Evolutionary conservation across 2,888 invertebrate species (phyloP), one percentile per base, ranked within the genome.

Genomic region (Eupsilia transversa): DNA sequence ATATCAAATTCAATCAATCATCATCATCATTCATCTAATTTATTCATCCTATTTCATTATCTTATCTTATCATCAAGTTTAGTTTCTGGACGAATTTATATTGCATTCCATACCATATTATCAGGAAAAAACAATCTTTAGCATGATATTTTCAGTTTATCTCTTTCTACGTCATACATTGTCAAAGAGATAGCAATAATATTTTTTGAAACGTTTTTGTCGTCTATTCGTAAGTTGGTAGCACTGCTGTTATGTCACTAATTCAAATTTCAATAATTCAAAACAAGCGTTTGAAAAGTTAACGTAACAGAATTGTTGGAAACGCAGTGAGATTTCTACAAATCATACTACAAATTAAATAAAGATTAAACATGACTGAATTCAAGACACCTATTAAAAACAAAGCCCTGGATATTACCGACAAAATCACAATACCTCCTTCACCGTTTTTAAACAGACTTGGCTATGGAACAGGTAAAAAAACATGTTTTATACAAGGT

Each of bases 391-490:
- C 97, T 9, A 85, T 94, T 0, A 96, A 95, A 87, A 91, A 82
- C n/a, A 92, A 91, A 82, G 41, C 79, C 2, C 14, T 82, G 14
- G 91, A 91, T 35, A 76, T 80, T 27, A 89, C 80, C 65, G 94
- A 96, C 52, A 93, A 91, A 77, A 94, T 95, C 70, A 92, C 90
- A 82, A 97, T 98, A 87, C 98, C 98, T 12, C 97, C 98, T 20
- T 98, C 98, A 0, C 98, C 98, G 1, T 97, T 97, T 91, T 93
- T 98, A 82, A 97, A 97, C 89, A 96, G 97, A 87, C 97, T 98
- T 73, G 98, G 98, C 76, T 98, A 97, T 94, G 98, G 98, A 66
- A 98, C 98, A 88, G 98, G 98, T 97, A 92, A 69, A 41, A 30
- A 30, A 38, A 20, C 4, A 43, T 27, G 1, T 60, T 30, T 14